Evolutionary conservation across 35 echinoderm and acorn worm genomes (phyloP), one percentile per base, ranked within the genome.

Genomic region (Patiria miniata): DNA sequence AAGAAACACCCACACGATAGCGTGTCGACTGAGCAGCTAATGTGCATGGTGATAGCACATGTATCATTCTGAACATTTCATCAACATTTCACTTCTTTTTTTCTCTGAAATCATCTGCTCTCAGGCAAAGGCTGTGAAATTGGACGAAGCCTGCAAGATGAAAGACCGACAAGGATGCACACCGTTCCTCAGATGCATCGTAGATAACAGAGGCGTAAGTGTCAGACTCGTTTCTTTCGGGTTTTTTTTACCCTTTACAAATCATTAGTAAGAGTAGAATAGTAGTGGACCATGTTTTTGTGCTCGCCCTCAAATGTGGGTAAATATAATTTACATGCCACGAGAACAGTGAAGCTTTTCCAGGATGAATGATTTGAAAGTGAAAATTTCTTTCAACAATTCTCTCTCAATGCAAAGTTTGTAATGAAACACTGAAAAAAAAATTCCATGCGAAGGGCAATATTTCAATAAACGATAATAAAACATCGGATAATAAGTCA

Each of bases 111-210:
- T 47, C 42, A 47, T 47, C 42, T 12, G 12, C 4, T 47, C 12
- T 12, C 42, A 34, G 65, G 26, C 19, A 5, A 73, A 73, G 65
- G 26, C 34, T 30, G 26, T 4, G 26, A 73, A 26, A 12, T 30
- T 73, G 29, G 65, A 73, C 19, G 65, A 73, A 16, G 65, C 65
- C 2, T 18, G 19, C 26, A 73, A 73, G 65, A 73, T 73, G 4
- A 30, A 73, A 30, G 34, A 73, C 29, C 2, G 29, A 1, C 34
- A 73, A 10, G 15, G 65, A 73, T 73, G 65, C 34, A 73, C 65
- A 32, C 65, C 65, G 8, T 34, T 73, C 34, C 65, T 73, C 65
- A 73, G 65, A 73, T 36, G 65, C 65, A 73, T 73, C 34, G 19
- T 73, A 34, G 26, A 32, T 34, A 22, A 73, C 34, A 30, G 2